Evolutionary conservation across 1,140 invertebrate genomes (phyloP), one percentile per base, ranked within the genome.

Genomic region (Gonatopus flavifemur): DNA sequence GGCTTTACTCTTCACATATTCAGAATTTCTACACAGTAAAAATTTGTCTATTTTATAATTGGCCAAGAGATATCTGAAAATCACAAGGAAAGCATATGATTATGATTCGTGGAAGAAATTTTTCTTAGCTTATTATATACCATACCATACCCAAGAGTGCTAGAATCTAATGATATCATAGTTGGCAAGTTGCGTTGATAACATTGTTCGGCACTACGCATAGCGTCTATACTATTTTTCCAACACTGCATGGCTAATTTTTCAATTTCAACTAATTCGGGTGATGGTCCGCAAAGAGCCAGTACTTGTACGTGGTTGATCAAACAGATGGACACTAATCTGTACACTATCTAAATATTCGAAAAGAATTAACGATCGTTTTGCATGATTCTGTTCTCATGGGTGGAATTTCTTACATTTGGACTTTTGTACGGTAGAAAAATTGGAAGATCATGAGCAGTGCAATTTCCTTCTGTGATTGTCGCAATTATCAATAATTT

Each of bases 361-460:
- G 28, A 19, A 10, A 43, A 41, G 28, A 44, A 22, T 18, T 30
- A 28, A 45, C n/a, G n/a, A n/a, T n/a, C 32, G 7, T 1, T 33
- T 7, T 33, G 5, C 28, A 6, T 30, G 2, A 10, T 30, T 30
- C 9, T 1, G 28, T 30, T 22, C 30, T 24, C 33, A 9, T 40
- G 19, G 33, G 32, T 36, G 32, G 25, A 39, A 32, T 32, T 41
- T 53, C 79, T 82, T 80, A 90, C 89, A 68, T 85, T 88, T 24
- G 91, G 90, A 70, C 90, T 93, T 70, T 86, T 90, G 33, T 86
- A 81, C 6, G 91, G 90, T 21, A 93, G 76, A 77, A 89, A 94
- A 7, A 93, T 84, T 7, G 90, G 86, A 30, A 91, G 81, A 72
- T 94, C 91, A 57, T 85, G 79, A 0, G 86, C 79, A 1, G 86